These are phyloP conservation scores for Pterobdella sp. DNA, from an alignment of 2,888 invertebrate genomes.

Conservation along the genomic window DNA sequence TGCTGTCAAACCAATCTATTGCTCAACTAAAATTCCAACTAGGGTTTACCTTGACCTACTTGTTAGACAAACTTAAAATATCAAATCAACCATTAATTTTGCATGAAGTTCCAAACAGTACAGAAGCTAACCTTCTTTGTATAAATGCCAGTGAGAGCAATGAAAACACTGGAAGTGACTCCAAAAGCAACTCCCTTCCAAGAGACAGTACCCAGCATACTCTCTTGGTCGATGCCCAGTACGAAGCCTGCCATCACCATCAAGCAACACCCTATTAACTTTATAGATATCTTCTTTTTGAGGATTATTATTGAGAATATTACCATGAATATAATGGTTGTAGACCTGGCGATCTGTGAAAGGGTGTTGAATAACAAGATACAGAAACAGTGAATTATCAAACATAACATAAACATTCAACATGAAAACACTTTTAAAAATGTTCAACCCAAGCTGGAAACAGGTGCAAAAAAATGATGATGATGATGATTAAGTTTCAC, in stretches of 20 bases:
- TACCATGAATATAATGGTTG: constrained; percentile 49
- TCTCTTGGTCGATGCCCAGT: constrained; percentile 49
- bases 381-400: background rate
- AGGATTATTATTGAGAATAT: constrained; percentile 45
- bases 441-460: too few species aligned
- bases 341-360: constrained; percentile 46
- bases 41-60: background rate
- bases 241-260: constrained; percentile 47
- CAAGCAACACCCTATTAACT: constrained; percentile 43
- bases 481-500: too few species aligned
- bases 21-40: background rate
- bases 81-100: background rate
- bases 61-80: background rate
- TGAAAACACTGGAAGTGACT: constrained; percentile 46
- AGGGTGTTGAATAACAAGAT: background rate
- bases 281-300: constrained; percentile 40
- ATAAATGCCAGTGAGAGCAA: constrained; percentile 48
- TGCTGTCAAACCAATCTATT: too few species aligned
- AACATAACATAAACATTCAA: too few species aligned
- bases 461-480: too few species aligned
- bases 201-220: constrained; percentile 45
- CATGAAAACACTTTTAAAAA: too few species aligned
- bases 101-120: background rate
- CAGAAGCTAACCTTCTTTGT: constrained; percentile 41
- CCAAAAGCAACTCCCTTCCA: constrained; percentile 47